A percentile compares a stretch with the other conserved stretches of the same genome.
These are phyloP conservation scores for Anomalospiza imberbis DNA, from an alignment of 2,797 vertebrate genomes.

Conservation along the genomic window DNA sequence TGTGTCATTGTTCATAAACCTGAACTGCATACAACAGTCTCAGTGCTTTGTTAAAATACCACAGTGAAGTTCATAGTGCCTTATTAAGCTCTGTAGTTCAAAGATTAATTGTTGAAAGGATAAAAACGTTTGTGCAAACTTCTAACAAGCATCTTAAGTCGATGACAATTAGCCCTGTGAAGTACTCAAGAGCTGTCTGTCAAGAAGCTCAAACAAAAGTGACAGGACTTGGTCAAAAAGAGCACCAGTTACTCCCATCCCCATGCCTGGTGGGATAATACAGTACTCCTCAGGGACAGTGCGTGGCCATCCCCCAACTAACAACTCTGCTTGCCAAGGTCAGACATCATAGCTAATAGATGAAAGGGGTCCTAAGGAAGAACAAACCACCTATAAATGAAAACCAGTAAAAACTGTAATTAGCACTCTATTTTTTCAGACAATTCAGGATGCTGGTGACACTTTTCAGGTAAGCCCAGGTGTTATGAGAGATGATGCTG, in stretches of 20 bases:
- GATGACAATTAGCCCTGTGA: not conserved
- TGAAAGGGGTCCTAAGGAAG: not conserved
- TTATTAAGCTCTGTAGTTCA: slow-evolving; percentile 35
- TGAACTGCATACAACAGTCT: slow-evolving; percentile 13
- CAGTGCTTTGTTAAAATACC: not conserved
- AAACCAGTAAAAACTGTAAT: not conserved
- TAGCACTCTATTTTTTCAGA: not conserved
- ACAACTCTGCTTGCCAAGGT: not conserved
- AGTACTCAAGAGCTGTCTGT: not conserved
- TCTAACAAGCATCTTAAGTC: not conserved
- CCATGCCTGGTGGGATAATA: not conserved
- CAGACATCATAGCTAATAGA: not conserved
- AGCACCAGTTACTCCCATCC: not conserved
- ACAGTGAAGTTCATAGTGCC: not conserved
- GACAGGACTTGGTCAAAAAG: not conserved
- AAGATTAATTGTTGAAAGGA: slow-evolving; percentile 35
- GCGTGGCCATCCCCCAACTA: not conserved
- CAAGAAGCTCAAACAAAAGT: not conserved
- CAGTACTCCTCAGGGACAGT: not conserved
- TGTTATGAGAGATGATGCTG: not conserved
- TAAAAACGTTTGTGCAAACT: slow-evolving; percentile 24
- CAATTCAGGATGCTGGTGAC: not conserved
- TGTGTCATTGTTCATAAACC: slow-evolving; percentile 48
- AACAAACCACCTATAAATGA: not conserved
- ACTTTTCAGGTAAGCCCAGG: not conserved